Percentiles rank a stretch among this genome's conserved stretches.
Conservation (phyloP, 2,888 invertebrate genomes). For the Brenthis daphne region DNA sequence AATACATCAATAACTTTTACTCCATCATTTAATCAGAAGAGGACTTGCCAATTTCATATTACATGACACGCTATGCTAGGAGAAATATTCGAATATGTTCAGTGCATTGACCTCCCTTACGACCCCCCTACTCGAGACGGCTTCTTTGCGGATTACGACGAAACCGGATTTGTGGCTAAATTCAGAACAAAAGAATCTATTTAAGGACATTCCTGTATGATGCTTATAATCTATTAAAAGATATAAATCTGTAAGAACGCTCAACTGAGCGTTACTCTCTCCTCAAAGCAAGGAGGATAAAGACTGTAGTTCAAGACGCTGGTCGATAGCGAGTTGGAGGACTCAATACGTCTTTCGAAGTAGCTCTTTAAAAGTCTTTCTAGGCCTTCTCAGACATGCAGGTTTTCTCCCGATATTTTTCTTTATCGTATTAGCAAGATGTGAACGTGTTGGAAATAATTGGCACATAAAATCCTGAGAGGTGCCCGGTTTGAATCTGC, state of each 20-base stretch:
- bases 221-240: neutral
- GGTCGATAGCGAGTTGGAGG: no score
- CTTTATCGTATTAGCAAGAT: neutral
- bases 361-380: no score
- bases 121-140: slow-evolving; percentile 49
- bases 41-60: slow-evolving; percentile 25
- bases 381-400: no score
- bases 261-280: no score
- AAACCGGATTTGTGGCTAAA: slow-evolving; percentile 43
- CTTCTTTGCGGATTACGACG: slow-evolving; percentile 48
- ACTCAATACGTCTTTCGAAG: no score
- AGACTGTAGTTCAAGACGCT: no score
- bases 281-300: no score
- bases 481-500: no score
- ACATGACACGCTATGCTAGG: slow-evolving; percentile 26
- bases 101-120: slow-evolving; percentile 47
- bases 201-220: slow-evolving; percentile 16
- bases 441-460: no score
- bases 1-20: no score
- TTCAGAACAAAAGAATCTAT: slow-evolving; percentile 38
- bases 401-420: no score
- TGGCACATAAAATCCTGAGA: no score
- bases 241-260: slow-evolving; percentile 1
- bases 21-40: neutral
- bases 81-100: slow-evolving; percentile 41